Evolutionary conservation across 2,113 vertebrate species (phyloP).

Genomic region (Alouatta palliata): DNA sequence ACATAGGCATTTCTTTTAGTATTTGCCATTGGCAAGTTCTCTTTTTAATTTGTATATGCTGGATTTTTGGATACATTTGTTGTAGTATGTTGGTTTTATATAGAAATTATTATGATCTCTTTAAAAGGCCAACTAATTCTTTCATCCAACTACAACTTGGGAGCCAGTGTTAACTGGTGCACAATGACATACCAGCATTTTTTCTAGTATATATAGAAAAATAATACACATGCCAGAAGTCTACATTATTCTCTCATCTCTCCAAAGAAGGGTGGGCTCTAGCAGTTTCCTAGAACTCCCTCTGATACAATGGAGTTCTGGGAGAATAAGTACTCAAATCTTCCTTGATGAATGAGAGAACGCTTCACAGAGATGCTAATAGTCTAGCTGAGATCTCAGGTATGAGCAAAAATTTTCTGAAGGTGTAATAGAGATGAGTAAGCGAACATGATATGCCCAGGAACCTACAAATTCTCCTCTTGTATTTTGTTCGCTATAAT

Average conservation of each 20-base stretch:
- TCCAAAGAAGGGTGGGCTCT: background rate
- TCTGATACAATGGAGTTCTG: background rate
- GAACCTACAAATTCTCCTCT: background rate
- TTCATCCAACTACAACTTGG: background rate
- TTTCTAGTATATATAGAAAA: background rate
- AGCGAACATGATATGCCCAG: background rate
- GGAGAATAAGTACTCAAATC: background rate
- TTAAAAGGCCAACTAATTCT: background rate
- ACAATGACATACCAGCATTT: background rate
- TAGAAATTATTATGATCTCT: background rate
- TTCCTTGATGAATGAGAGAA: background rate
- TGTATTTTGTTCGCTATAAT: background rate
- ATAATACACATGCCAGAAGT: background rate
- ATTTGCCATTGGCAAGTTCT: background rate
- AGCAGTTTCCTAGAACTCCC: background rate
- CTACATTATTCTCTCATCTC: background rate
- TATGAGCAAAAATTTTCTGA: background rate
- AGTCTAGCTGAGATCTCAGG: constrained; percentile 1
- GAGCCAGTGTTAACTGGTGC: background rate
- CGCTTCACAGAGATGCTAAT: background rate
- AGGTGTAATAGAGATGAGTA: background rate
- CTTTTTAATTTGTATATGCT: background rate
- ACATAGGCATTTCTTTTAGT: background rate
- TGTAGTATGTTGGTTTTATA: background rate
- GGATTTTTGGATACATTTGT: background rate